These are phyloP conservation scores for Pelvicachromis taeniatus DNA, from an alignment of 2,113 vertebrate genomes.

Conservation along the genomic window DNA sequence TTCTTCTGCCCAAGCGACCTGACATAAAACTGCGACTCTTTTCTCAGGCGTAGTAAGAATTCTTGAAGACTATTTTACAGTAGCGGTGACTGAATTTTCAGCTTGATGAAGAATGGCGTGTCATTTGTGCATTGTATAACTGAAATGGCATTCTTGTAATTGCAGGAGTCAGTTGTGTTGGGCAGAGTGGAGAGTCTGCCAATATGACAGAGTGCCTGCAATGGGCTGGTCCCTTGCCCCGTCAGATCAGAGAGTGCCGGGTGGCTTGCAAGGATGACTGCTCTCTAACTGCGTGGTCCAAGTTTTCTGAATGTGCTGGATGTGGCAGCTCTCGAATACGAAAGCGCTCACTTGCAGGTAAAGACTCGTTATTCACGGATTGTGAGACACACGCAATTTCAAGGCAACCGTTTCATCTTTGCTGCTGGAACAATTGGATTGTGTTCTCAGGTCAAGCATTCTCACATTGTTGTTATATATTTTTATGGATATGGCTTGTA, in stretches of 20 bases:
- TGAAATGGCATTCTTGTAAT: constrained; percentile 3
- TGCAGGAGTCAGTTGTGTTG: constrained; percentile 82
- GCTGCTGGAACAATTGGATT: not conserved
- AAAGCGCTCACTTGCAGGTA: constrained; percentile 85
- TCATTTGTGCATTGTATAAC: not conserved
- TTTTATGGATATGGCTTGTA: not conserved
- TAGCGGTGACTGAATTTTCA: not conserved
- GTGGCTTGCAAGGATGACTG: constrained; percentile 90
- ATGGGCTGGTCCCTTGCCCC: constrained; percentile 79
- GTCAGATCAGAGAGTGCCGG: constrained; percentile 77
- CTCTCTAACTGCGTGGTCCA: constrained; percentile 88
- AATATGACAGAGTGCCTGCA: constrained; percentile 78
- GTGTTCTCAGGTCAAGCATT: not conserved
- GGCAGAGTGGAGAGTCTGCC: constrained; percentile 67
- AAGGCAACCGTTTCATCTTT: not conserved
- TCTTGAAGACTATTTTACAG: not conserved
- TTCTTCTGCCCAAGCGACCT: not conserved
- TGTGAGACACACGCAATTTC: not conserved
- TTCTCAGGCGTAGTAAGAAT: not conserved
- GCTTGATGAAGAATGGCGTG: not conserved
- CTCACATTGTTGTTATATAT: not conserved
- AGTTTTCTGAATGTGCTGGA: constrained; percentile 81
- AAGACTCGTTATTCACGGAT: not conserved
- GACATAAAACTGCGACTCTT: not conserved
- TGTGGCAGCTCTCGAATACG: constrained; percentile 78